Base-by-base conservation (phyloP, 2,797 vertebrate genomes). In the Cephalopachus bancanus region DNA sequence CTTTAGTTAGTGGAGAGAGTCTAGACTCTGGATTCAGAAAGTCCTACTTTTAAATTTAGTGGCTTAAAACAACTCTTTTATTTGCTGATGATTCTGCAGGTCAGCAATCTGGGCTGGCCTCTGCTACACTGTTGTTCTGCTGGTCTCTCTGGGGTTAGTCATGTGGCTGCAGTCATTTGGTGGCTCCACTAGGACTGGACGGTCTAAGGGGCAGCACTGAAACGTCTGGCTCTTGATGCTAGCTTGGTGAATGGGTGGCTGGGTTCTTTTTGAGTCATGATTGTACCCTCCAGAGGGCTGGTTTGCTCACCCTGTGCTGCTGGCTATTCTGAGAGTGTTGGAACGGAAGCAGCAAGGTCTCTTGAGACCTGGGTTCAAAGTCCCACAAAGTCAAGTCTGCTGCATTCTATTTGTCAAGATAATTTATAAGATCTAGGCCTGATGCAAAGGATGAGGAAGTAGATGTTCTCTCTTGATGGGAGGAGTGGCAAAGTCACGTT, bases 41-140 rank as follows among this genome's bases (percentile, higher is more conserved):
- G 33, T 64, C 22, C 44, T 91, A 16, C 28, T 20, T 93, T 96
- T 94, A 76, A 90, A 75, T 87, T 85, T 62, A 95, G 60, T 88
- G 72, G 9, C 51, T 89, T 92, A 20, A 67, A 83, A 83, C 55
- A 89, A 8, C 33, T 81, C 0, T 83, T 94, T 92, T 85, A 44
- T 80, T 94, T 96, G 44, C 49, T 83, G 24, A 57, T 76, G 33
- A 62, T 53, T 79, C 37, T 57, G 24, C 51, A 83, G 72, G 72
- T 85, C 62, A 64, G 20, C 49, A 80, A 0, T 83, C 83, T 74
- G 49, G 33, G 26, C 62, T 75, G 49, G 37, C 44, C 30, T 94
- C 20, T 88, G 53, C 67, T 53, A 8, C n/a, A 4, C 30, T 49
- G 71, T 65, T 49, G 69, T 79, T 91, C 44, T 33, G 22, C 59